These are phyloP conservation scores for Calephelis perditalis DNA, from an alignment of 2,888 invertebrate species.

Conservation along the genomic window DNA sequence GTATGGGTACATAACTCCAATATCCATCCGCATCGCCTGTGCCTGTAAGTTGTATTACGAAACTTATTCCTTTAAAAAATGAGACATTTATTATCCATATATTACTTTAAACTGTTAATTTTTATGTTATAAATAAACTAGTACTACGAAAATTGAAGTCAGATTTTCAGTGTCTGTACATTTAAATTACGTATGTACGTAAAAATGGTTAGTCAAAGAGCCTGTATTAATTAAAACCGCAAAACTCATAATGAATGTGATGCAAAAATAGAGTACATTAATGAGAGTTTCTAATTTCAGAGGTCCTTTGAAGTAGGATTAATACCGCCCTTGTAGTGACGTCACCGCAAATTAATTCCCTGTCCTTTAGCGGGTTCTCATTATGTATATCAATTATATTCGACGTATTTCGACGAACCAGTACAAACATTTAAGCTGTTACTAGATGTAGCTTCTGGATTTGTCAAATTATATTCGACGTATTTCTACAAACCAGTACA, in stretches of 20 bases:
- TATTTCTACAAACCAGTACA: background rate
- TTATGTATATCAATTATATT: constrained; percentile 48
- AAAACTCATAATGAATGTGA: constrained; percentile 18
- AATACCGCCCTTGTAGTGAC: constrained; percentile 41
- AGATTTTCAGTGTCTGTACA: too few relatives aligned
- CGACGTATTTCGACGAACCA: background rate
- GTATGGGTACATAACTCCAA: too few relatives aligned
- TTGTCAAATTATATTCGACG: constrained; percentile 34
- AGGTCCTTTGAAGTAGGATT: constrained; percentile 72
- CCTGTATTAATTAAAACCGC: constrained; percentile 3
- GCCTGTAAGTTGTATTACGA: too few relatives aligned
- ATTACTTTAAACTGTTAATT: too few relatives aligned
- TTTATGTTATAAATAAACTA: too few relatives aligned
- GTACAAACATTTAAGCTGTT: background rate
- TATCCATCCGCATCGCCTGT: too few relatives aligned
- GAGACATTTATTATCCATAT: too few relatives aligned
- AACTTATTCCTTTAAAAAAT: too few relatives aligned
- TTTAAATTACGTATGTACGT: too few relatives aligned
- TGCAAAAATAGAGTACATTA: constrained; percentile 19
- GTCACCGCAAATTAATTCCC: constrained; percentile 60
- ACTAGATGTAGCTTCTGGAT: too few relatives aligned
- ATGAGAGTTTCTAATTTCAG: constrained; percentile 52
- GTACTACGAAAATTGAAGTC: too few relatives aligned
- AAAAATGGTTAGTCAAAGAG: too few relatives aligned
- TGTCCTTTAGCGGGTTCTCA: constrained; percentile 57